Evolutionary conservation across 2,113 vertebrate species (phyloP), one percentile per base, ranked within the genome.

Genomic region (Prolemur simus): DNA sequence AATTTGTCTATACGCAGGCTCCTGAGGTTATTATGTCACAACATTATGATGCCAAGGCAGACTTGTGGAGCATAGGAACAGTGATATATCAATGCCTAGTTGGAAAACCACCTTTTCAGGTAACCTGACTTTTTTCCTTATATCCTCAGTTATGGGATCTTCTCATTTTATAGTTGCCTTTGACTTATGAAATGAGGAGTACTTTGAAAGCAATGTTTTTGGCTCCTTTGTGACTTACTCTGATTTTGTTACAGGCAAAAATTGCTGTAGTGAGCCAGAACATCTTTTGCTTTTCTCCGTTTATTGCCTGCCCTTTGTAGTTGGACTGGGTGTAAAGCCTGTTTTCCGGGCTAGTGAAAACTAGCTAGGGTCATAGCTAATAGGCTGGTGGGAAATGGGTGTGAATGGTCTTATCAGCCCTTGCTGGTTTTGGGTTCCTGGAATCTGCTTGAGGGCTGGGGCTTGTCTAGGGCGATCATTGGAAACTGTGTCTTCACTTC

Each of bases 1-100:
- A 97, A 96, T 58, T 83, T 85, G 89, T 93, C 66, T 93, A 45
- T 87, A 95, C 93, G 47, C 97, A 99, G 99, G 99, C 99, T 92
- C 99, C 99, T 29, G 99, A 99, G 97, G 99, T 99, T 93, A 99
- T 99, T 91, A 99, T 99, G 99, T 99, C 99, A 89, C 99, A 99
- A 97, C 99, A 99, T 94, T 99, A 99, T 13, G 99, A 99, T 89
- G 99, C 99, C 94, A 99, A 99, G 98, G 99, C 99, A 7, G 99
- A 99, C 98, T 98, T 99, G 95, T 99, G 99, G 99, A 99, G 99
- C 98, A 99, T 99, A 87, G 99, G 99, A 89, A 99, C 99, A 0
- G 99, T 99, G 77, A 99, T 99, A 96, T 99, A 99, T 98, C 99
- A 99, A 93, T 99, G 99, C 98, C 99, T 99, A 63, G 99, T 99